Evolutionary conservation across 2,797 vertebrate species (phyloP).

Genomic region (Pampus argenteus): DNA sequence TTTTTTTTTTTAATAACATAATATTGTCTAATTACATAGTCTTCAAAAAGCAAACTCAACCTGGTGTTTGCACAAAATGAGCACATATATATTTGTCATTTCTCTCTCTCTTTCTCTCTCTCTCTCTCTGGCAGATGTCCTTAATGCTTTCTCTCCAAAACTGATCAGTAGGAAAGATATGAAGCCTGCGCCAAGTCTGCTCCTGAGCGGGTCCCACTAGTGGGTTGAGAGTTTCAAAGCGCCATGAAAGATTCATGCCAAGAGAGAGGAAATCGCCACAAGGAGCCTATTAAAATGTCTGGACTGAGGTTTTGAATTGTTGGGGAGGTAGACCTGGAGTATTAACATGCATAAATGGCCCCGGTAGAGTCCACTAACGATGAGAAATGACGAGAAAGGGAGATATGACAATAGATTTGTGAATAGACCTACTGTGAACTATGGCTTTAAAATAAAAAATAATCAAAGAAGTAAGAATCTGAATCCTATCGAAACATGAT

Average conservation of each 20-base stretch:
- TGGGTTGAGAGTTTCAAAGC: conserved; percentile 51
- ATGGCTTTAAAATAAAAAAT: conserved; percentile 27
- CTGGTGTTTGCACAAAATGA: conserved; percentile 5
- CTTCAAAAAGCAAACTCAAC: not conserved
- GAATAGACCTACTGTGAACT: not conserved
- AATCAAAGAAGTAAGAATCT: conserved; percentile 20
- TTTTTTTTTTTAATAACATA: not conserved
- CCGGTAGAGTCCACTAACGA: conserved; percentile 33
- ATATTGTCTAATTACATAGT: not conserved
- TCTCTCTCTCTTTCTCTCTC: conserved; percentile 22
- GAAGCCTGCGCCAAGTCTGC: conserved; percentile 56
- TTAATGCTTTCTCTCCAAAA: conserved; percentile 42
- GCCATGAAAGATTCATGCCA: conserved; percentile 74
- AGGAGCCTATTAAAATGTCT: conserved; percentile 70
- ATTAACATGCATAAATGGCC: conserved; percentile 45
- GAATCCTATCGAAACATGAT: not conserved
- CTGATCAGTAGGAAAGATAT: conserved; percentile 70
- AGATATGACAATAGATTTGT: not conserved
- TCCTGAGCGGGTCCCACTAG: conserved; percentile 49
- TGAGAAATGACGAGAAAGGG: conserved; percentile 16
- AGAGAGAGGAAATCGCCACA: conserved; percentile 52
- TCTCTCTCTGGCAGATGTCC: conserved; percentile 50
- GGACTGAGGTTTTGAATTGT: conserved; percentile 49
- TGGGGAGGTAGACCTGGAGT: conserved; percentile 40
- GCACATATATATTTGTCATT: conserved; percentile 17